Conservation (phyloP, 2,113 vertebrate genomes). For the Catharus bicknelli region DNA sequence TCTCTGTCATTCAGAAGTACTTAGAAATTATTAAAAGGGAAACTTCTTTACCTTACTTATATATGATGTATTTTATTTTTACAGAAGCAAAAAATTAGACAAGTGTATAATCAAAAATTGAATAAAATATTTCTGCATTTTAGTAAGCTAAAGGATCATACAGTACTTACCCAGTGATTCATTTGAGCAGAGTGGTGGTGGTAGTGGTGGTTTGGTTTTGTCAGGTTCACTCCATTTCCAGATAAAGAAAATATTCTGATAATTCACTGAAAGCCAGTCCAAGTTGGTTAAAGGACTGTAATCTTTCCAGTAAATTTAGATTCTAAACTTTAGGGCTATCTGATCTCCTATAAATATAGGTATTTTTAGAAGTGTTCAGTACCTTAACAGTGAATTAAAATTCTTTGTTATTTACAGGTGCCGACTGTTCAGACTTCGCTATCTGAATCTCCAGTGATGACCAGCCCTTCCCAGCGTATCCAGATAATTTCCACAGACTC, state of each 20-base stretch:
- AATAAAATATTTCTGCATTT: background rate
- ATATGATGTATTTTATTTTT: background rate
- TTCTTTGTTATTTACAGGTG: constrained; percentile 63
- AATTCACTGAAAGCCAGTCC: background rate
- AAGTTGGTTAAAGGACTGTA: background rate
- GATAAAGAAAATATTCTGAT: background rate
- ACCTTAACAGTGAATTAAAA: background rate
- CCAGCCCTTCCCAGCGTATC: constrained; percentile 90
- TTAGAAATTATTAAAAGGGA: background rate
- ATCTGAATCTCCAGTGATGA: constrained; percentile 89
- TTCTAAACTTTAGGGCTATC: background rate
- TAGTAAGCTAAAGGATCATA: background rate
- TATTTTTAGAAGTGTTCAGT: background rate
- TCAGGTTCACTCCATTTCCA: background rate
- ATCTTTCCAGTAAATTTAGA: background rate
- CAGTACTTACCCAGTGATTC: background rate
- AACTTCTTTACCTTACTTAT: background rate
- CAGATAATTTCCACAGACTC: constrained; percentile 93
- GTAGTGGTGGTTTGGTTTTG: background rate
- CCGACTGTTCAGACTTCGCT: constrained; percentile 75
- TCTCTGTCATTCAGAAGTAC: background rate
- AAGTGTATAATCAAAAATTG: background rate
- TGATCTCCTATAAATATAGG: background rate
- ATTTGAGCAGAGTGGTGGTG: background rate
- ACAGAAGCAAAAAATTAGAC: background rate